Percentiles rank a stretch among this genome's conserved stretches.
Evolutionary conservation across 2,113 vertebrate genomes (phyloP).

Genomic region (Anas platyrhynchos): DNA sequence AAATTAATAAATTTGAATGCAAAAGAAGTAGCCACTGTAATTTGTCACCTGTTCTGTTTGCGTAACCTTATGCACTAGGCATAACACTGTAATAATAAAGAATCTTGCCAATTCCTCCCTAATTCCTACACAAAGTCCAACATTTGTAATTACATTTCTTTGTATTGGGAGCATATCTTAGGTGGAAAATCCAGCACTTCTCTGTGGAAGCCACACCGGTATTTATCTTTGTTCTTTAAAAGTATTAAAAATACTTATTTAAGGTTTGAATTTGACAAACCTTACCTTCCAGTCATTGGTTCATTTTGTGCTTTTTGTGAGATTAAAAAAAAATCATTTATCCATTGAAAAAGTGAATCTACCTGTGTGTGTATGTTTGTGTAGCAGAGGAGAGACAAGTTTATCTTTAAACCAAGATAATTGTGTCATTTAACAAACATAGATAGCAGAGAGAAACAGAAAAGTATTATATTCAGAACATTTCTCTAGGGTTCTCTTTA

Average conservation of each 20-base stretch:
- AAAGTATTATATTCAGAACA: background rate
- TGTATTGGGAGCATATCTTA: background rate
- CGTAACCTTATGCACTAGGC: background rate
- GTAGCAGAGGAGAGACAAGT: background rate
- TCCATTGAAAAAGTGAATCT: background rate
- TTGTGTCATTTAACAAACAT: background rate
- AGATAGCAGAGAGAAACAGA: background rate
- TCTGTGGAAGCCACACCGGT: background rate
- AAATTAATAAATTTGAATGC: constrained; percentile 2
- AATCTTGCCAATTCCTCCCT: background rate
- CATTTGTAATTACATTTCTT: background rate
- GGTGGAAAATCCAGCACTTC: background rate
- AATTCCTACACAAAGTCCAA: background rate
- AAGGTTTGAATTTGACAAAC: background rate
- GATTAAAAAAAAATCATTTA: background rate
- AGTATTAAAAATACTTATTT: background rate
- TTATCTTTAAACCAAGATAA: background rate
- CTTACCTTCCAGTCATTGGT: background rate
- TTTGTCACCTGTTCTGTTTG: background rate
- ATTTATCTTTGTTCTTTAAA: background rate
- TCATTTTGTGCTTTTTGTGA: background rate
- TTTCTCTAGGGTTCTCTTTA: background rate
- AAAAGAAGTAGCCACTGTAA: background rate
- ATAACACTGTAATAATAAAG: background rate
- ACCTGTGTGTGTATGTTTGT: background rate